These are phyloP conservation scores for Physocephala rufipes DNA, from an alignment of 2,888 invertebrate genomes.

Conservation along the genomic window DNA sequence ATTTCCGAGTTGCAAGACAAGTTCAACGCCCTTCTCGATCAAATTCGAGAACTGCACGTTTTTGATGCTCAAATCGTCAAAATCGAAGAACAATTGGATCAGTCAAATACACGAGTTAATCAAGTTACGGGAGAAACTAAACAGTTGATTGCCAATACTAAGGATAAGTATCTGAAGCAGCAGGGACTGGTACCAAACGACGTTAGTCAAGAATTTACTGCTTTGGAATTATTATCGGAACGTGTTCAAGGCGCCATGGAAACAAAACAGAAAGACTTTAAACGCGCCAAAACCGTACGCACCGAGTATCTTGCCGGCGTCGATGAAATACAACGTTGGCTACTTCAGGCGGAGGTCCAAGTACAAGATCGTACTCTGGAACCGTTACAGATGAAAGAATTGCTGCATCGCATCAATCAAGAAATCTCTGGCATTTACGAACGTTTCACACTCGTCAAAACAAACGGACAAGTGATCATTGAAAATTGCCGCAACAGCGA, in stretches of 20 bases:
- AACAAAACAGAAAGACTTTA: conserved; percentile 86
- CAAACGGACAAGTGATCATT: conserved; percentile 80
- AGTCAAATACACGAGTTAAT: conserved; percentile 70
- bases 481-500: conserved; percentile 82
- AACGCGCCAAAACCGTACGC: conserved; percentile 83
- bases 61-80: conserved; percentile 78
- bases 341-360: conserved; percentile 83
- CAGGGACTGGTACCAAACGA: conserved; percentile 77
- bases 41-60: conserved; percentile 78
- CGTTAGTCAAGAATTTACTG: conserved; percentile 81
- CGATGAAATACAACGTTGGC: conserved; percentile 84
- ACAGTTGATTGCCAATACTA: conserved; percentile 70
- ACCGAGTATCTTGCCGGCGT: conserved; percentile 82
- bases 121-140: conserved; percentile 70
- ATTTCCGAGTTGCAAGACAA: conserved; percentile 76
- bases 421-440: conserved; percentile 79
- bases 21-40: conserved; percentile 74
- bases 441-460: conserved; percentile 79
- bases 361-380: conserved; percentile 82
- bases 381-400: conserved; percentile 80
- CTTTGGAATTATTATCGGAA: conserved; percentile 84
- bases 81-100: conserved; percentile 71
- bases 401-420: conserved; percentile 78
- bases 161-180: conserved; percentile 72
- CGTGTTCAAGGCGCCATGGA: conserved; percentile 83